These are phyloP conservation scores for Aldabrachelys gigantea DNA, from an alignment of 2,113 vertebrate genomes.

Conservation along the genomic window DNA sequence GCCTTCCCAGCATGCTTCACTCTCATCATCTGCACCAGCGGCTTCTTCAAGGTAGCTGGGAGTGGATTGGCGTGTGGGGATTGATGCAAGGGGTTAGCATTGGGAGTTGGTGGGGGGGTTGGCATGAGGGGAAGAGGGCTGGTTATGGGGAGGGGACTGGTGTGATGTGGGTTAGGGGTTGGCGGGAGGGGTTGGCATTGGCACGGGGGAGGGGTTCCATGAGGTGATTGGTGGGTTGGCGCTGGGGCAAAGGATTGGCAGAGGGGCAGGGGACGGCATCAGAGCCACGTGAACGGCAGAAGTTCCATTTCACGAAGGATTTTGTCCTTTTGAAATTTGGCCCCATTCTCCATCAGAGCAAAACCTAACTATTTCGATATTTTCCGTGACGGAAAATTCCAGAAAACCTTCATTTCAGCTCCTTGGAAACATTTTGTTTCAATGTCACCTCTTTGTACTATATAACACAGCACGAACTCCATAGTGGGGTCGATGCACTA, in stretches of 20 bases:
- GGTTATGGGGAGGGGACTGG: not conserved
- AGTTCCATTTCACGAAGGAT: not conserved
- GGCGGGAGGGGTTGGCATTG: too few relatives aligned
- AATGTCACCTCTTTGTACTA: not conserved
- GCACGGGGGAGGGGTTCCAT: not conserved
- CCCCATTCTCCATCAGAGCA: not conserved
- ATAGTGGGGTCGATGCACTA: too few relatives aligned
- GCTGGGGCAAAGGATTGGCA: not conserved
- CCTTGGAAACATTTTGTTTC: not conserved
- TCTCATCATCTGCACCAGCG: constrained; percentile 83
- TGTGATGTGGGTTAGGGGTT: not conserved
- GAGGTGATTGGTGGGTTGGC: not conserved
- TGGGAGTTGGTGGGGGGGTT: not conserved
- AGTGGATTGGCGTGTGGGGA: not conserved
- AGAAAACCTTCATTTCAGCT: not conserved
- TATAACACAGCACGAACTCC: not conserved
- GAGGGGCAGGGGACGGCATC: not conserved
- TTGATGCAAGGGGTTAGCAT: not conserved
- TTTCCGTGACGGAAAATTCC: not conserved
- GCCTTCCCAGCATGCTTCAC: constrained; percentile 84
- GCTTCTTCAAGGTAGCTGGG: constrained; percentile 86
- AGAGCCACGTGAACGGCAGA: not conserved
- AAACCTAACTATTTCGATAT: not conserved
- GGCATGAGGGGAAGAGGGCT: not conserved
- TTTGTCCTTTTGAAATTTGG: not conserved